These are phyloP conservation scores for Dermolepida albohirtum DNA, from an alignment of 2,888 invertebrate species.

Conservation along the genomic window DNA sequence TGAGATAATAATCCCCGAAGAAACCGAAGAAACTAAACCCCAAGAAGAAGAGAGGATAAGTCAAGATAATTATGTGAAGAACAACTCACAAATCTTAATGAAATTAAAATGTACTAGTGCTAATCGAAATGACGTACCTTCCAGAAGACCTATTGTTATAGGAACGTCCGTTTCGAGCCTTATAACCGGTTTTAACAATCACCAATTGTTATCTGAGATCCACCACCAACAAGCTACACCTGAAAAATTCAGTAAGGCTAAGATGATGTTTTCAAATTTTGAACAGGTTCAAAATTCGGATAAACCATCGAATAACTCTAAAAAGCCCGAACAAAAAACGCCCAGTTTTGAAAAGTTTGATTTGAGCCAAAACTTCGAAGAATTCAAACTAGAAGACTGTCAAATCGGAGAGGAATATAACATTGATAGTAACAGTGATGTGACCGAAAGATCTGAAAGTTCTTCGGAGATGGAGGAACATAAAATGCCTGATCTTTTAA, in stretches of 20 bases:
- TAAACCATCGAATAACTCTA: conserved; percentile 51
- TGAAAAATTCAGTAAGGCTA: conserved; percentile 51
- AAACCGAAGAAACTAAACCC: conserved; percentile 61
- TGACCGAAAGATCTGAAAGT: conserved; percentile 12
- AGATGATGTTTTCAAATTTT: conserved; percentile 62
- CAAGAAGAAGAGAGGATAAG: conserved; percentile 57
- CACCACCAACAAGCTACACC: conserved; percentile 60
- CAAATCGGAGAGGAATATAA: conserved; percentile 67
- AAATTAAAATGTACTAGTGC: conserved; percentile 59
- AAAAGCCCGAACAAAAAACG: conserved; percentile 29
- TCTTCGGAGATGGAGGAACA: conserved; percentile 42
- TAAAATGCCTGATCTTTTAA: conserved; percentile 43
- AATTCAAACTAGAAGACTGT: conserved; percentile 81
- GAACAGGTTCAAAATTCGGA: conserved; percentile 62
- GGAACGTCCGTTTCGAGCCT: conserved; percentile 72
- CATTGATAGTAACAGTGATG: conserved; percentile 50
- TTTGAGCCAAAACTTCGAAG: conserved; percentile 82
- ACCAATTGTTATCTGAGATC: conserved; percentile 69
- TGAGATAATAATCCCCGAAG: conserved; percentile 78
- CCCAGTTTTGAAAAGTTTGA: conserved; percentile 71
- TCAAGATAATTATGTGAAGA: conserved; percentile 64
- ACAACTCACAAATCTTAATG: conserved; percentile 61
- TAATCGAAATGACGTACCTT: conserved; percentile 40
- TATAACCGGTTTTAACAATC: conserved; percentile 64
- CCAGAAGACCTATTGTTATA: conserved; percentile 70